Percentiles rank a stretch among this genome's conserved stretches.
Conservation (phyloP, 2,113 vertebrate genomes). For the Xyliphius kryptos region DNA sequence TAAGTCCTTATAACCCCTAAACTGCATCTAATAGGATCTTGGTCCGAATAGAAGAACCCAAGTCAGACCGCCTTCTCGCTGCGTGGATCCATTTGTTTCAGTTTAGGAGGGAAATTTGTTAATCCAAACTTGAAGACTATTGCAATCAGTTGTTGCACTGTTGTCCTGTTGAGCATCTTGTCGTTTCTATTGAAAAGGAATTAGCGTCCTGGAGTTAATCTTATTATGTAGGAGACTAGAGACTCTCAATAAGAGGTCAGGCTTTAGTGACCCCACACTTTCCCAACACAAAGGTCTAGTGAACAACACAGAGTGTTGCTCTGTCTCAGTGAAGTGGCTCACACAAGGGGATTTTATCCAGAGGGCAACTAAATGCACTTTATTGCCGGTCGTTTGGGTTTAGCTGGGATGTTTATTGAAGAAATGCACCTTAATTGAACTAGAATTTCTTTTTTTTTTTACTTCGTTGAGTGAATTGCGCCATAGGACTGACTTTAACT, state of each 20-base stretch:
- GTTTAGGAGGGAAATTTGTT: conserved; percentile 55
- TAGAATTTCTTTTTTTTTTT: conserved; percentile 11
- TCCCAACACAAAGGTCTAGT: conserved; percentile 30
- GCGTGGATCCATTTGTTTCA: conserved; percentile 65
- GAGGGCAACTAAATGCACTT: conserved; percentile 8
- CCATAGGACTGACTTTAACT: no score
- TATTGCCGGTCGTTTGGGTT: conserved; percentile 19
- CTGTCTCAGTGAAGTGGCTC: conserved; percentile 4
- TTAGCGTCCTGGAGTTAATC: conserved; percentile 46
- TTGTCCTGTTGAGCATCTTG: conserved; percentile 59
- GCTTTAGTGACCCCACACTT: conserved; percentile 34
- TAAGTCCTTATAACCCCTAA: conserved; percentile 45
- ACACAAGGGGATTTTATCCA: conserved; percentile 25
- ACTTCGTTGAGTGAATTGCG: neutral
- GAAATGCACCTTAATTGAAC: no score
- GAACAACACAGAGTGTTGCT: conserved; percentile 30
- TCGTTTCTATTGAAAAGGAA: conserved; percentile 56
- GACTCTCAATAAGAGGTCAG: conserved; percentile 40
- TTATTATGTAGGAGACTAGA: conserved; percentile 47
- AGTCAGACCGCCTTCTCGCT: conserved; percentile 24
- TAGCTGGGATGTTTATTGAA: neutral
- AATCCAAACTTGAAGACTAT: conserved; percentile 69
- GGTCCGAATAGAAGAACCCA: conserved; percentile 46
- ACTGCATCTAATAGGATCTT: conserved; percentile 65
- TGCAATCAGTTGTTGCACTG: conserved; percentile 60